Evolutionary conservation across 2,888 invertebrate species (phyloP).

Genomic region (Philopedon plagiatum): DNA sequence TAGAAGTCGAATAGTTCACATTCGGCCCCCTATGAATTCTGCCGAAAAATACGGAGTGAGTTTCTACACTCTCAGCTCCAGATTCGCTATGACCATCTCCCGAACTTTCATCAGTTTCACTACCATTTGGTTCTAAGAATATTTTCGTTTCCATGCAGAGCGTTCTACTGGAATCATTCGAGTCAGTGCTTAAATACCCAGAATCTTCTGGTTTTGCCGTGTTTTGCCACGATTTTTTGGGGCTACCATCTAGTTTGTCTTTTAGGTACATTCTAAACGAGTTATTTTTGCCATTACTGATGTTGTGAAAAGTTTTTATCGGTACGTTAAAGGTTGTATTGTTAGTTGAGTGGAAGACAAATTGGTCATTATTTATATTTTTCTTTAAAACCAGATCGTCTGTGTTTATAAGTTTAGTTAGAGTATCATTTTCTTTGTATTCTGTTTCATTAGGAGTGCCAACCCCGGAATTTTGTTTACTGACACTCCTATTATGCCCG

Average conservation of each 20-base stretch:
- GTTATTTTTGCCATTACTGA: slow-evolving; percentile 11
- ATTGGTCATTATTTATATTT: slow-evolving; percentile 58
- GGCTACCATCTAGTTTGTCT: slow-evolving; percentile 55
- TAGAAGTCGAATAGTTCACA: slow-evolving; percentile 54
- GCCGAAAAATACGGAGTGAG: slow-evolving; percentile 89
- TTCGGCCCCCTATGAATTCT: slow-evolving; percentile 72
- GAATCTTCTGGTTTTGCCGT: slow-evolving; percentile 75
- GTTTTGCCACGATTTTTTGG: slow-evolving; percentile 57
- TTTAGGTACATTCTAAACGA: slow-evolving; percentile 29
- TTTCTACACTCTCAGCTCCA: slow-evolving; percentile 89
- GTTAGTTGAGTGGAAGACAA: slow-evolving; percentile 59
- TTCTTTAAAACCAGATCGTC: slow-evolving; percentile 60
- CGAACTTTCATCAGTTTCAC: slow-evolving; percentile 85
- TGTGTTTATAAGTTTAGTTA: slow-evolving; percentile 54
- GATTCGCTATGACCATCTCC: slow-evolving; percentile 89
- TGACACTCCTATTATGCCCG: slow-evolving; percentile 76
- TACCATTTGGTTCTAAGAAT: slow-evolving; percentile 64
- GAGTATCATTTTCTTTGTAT: slow-evolving; percentile 54
- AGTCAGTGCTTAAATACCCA: slow-evolving; percentile 89
- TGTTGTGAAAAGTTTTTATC: slow-evolving; percentile 4
- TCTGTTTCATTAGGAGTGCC: slow-evolving; percentile 56
- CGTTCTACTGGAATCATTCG: slow-evolving; percentile 53
- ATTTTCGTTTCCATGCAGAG: slow-evolving; percentile 55
- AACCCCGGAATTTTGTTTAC: slow-evolving; percentile 29
- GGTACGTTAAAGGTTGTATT: slow-evolving; percentile 26